Evolutionary conservation across 2,113 vertebrate genomes (phyloP), one percentile per base, ranked within the genome.

Genomic region (Forbesichthys agassizii): DNA sequence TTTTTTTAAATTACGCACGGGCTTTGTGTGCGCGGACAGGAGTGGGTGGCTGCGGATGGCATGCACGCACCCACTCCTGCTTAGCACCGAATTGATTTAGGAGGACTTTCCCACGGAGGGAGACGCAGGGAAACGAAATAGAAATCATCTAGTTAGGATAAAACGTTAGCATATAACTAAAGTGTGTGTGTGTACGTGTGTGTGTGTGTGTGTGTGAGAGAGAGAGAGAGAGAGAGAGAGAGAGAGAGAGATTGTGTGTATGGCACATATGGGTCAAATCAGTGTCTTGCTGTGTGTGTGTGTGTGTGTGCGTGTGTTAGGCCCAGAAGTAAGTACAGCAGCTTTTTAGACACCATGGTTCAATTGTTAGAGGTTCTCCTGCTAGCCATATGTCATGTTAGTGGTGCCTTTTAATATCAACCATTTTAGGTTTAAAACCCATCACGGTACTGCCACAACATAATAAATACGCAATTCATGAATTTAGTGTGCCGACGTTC

Each of bases 11-110:
- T 88, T 86, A 84, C 78, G 74, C 80, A 75, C 77, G 86, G 90
- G 91, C 94, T 96, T 96, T 97, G 95, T 96, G 91, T 94, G 90
- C 74, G 76, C 87, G 90, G 91, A 90, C 88, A 86, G 90, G 93
- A 91, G 95, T 96, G 95, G 95, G 95, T 93, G 95, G 94, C 84
- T 81, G 93, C 90, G 77, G 82, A 88, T 9, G 27, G 64, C 64
- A 68, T 64, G 74, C 47, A 63, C 78, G 75, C 81, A 75, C 81
- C 84, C 85, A 81, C 78, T 85, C 72, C 71, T 86, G 80, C 84
- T 81, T 77, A 75, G 56, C 69, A 53, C 73, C 80, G 65, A 51
- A 76, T 77, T 84, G 85, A 86, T 89, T 88, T 86, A 88, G 36
- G 62, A 75, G 18, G 68, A 76, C 53, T 74, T 87, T 90, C 85